These are phyloP conservation scores for Sitobion miscanthi DNA, from an alignment of 1,140 invertebrate genomes.

Conservation along the genomic window DNA sequence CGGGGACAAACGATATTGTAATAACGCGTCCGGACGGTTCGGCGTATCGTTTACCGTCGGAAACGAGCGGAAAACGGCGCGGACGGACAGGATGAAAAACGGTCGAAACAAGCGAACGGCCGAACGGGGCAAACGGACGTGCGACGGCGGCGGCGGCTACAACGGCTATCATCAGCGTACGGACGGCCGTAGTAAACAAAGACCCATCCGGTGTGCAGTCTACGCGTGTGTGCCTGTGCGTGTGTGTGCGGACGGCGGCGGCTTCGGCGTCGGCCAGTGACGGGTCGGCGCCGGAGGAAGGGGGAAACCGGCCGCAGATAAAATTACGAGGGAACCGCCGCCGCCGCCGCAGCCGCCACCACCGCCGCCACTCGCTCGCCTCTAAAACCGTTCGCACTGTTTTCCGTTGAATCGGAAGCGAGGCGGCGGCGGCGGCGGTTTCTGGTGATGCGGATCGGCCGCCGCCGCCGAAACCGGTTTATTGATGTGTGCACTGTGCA, in stretches of 20 bases:
- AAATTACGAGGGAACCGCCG: slow-evolving; percentile 32
- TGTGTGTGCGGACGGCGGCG: neutral
- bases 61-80: too few species aligned
- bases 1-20: neutral
- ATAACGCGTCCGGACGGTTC: neutral
- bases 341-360: neutral
- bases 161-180: neutral
- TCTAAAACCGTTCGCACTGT: neutral
- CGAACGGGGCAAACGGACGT: neutral
- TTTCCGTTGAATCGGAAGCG: too few species aligned
- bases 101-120: neutral
- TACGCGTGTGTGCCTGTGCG: neutral
- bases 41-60: too few species aligned
- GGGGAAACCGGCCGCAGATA: neutral
- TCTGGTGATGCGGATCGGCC: neutral
- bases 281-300: too few species aligned
- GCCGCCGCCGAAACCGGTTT: neutral
- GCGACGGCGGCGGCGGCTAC: too few species aligned
- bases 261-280: neutral
- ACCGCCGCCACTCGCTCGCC: neutral
- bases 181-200: slow-evolving; percentile 28
- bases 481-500: neutral
- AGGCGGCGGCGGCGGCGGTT: neutral
- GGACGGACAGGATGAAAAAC: neutral
- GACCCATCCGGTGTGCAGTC: neutral